Evolutionary conservation across 1,140 invertebrate genomes (phyloP).

Genomic region (Sarcophaga bullata): DNA sequence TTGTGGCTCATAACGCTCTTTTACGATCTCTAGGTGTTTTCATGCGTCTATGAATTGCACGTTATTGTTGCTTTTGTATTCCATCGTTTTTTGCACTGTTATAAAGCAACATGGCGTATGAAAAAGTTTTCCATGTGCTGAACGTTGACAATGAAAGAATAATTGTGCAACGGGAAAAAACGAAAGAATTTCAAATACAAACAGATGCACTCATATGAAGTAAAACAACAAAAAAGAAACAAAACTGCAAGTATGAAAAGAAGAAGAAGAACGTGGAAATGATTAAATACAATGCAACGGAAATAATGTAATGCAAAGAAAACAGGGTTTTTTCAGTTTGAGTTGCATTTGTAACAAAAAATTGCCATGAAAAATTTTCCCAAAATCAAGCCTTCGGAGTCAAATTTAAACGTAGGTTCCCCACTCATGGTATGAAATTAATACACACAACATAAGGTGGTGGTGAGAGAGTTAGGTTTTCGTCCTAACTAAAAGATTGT

Average conservation of each 20-base stretch:
- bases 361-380: no score
- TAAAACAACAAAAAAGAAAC: not conserved
- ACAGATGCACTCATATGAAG: slow-evolving; percentile 11
- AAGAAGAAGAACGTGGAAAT: not conserved
- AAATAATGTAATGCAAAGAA: not conserved
- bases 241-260: not conserved
- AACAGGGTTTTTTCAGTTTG: no score
- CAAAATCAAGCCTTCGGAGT: no score
- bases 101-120: slow-evolving; percentile 12
- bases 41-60: not conserved
- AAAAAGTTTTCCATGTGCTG: slow-evolving; percentile 5
- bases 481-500: no score
- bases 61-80: not conserved
- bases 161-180: not conserved
- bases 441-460: no score
- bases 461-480: no score
- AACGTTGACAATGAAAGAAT: slow-evolving; percentile 12
- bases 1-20: slow-evolving; percentile 9
- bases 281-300: not conserved
- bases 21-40: slow-evolving; percentile 26
- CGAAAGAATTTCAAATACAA: not conserved
- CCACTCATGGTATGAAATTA: no score
- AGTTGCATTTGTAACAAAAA: not conserved
- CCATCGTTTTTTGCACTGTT: not conserved
- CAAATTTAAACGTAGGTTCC: no score